These are phyloP conservation scores for Carpatolechia fugitivella DNA, from an alignment of 2,888 invertebrate genomes.

Conservation along the genomic window DNA sequence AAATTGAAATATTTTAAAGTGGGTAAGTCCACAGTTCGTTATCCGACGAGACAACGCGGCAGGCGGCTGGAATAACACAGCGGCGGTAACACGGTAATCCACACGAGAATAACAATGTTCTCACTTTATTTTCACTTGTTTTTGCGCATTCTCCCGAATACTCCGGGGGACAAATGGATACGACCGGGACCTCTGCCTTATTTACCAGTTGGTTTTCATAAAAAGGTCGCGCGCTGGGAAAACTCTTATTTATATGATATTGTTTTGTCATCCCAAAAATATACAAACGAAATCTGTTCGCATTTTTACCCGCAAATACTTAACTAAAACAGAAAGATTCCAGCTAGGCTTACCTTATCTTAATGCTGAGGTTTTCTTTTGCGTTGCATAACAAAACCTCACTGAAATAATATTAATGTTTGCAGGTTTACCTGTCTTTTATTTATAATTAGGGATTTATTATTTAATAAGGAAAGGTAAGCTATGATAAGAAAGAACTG, in stretches of 20 bases:
- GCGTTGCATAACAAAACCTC: too few species aligned
- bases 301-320: not conserved
- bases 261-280: not conserved
- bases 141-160: slow-evolving; percentile 62
- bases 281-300: not conserved
- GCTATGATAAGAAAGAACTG: too few species aligned
- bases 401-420: not conserved
- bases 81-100: slow-evolving; percentile 53
- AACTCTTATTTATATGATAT: slow-evolving; percentile 12
- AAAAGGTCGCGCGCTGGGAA: not conserved
- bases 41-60: slow-evolving; percentile 45
- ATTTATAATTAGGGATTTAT: too few species aligned
- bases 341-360: too few species aligned
- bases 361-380: too few species aligned
- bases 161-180: slow-evolving; percentile 57
- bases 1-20: slow-evolving; percentile 46
- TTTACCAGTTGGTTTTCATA: slow-evolving; percentile 45
- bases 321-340: not conserved
- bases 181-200: slow-evolving; percentile 55
- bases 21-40: slow-evolving; percentile 48
- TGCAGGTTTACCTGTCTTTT: slow-evolving; percentile 4
- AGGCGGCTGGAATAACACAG: slow-evolving; percentile 48
- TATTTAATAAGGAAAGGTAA: too few species aligned
- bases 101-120: slow-evolving; percentile 70
- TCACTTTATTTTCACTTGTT: slow-evolving; percentile 70